Conservation (phyloP, 2,113 vertebrate genomes). For the Mobula hypostoma region DNA sequence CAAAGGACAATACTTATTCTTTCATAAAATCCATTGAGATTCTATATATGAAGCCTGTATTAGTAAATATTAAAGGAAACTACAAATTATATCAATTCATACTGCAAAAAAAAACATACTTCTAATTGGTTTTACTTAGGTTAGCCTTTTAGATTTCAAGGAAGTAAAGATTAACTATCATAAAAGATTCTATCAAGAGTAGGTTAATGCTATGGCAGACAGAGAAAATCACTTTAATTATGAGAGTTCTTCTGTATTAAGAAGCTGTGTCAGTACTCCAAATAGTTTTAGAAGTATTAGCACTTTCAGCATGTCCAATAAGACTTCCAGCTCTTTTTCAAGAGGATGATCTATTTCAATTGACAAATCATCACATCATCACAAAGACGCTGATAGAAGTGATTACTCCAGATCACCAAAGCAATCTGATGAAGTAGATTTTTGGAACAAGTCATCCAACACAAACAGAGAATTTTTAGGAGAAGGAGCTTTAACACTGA, state of each 20-base stretch:
- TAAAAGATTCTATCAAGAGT: background rate
- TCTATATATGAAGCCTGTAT: background rate
- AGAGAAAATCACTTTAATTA: background rate
- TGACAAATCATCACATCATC: background rate
- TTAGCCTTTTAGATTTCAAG: background rate
- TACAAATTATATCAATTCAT: background rate
- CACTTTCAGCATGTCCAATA: background rate
- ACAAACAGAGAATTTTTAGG: constrained; percentile 41
- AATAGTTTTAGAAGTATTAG: background rate
- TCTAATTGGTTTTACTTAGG: background rate
- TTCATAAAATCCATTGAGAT: background rate
- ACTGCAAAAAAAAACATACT: background rate
- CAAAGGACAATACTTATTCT: background rate
- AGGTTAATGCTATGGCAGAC: background rate
- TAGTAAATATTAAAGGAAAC: background rate
- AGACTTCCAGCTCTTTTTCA: background rate
- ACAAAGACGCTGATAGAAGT: background rate
- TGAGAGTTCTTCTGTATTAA: background rate
- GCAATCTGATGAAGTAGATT: background rate
- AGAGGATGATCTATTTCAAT: background rate
- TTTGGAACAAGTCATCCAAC: background rate
- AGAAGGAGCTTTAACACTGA: constrained; percentile 48
- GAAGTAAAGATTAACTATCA: background rate
- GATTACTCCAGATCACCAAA: background rate
- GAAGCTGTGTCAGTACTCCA: background rate